phyloP scores from a whole-genome alignment of 2,888 invertebrate species.

The Agriotes lineatus region DNA sequence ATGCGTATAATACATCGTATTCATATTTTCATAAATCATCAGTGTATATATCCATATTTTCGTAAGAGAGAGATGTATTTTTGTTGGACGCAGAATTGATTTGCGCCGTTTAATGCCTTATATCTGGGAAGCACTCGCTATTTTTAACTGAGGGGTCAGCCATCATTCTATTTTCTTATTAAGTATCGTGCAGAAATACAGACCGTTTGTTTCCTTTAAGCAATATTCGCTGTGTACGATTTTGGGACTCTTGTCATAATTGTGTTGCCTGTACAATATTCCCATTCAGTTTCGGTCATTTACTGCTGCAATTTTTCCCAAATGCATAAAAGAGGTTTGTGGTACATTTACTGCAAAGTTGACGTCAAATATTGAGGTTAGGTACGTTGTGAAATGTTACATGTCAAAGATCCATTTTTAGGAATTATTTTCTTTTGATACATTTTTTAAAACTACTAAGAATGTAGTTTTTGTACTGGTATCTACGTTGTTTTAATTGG shows the following conservation, averaged over 20 bases:
- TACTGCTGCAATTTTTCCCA: no score
- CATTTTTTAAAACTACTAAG: no score
- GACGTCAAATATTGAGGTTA: no score
- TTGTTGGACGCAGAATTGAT: constrained; percentile 59
- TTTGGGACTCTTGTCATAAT: neutral
- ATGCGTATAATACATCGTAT: constrained; percentile 54
- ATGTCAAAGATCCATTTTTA: no score
- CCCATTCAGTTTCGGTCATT: no score
- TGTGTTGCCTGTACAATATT: neutral
- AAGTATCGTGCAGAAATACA: neutral
- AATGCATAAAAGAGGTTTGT: no score
- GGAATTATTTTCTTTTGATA: no score
- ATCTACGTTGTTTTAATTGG: no score
- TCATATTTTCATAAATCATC: constrained; percentile 57
- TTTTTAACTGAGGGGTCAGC: constrained; percentile 53
- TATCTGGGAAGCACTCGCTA: constrained; percentile 58
- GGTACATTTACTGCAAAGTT: no score
- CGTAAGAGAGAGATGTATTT: constrained; percentile 66
- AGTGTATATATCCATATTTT: constrained; percentile 65
- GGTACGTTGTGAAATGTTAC: no score
- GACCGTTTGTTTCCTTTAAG: neutral
- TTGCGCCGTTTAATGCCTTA: constrained; percentile 63
- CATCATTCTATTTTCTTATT: constrained; percentile 34
- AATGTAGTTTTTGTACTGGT: no score
- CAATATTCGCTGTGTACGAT: neutral